Conservation (phyloP, 2,113 vertebrate genomes). For the Tonatia bakeri region DNA sequence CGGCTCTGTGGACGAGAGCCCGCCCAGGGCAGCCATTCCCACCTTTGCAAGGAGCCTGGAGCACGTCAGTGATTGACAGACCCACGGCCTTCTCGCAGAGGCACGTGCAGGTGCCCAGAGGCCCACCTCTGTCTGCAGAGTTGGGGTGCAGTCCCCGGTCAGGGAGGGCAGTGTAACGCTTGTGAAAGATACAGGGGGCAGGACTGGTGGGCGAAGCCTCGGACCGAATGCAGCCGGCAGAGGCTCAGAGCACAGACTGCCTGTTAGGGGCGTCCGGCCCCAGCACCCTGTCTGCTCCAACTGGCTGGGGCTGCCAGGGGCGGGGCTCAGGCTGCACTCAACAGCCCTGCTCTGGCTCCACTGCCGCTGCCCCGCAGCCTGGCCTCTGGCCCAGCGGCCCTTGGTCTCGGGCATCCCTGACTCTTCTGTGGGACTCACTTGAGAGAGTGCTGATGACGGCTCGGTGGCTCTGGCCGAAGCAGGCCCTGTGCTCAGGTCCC, state of each 20-base stretch:
- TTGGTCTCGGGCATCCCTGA: background rate
- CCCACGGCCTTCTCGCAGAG: fast-evolving
- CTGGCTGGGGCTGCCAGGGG: background rate
- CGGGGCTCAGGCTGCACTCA: background rate
- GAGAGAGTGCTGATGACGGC: background rate
- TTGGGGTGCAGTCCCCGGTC: fast-evolving
- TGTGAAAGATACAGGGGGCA: background rate
- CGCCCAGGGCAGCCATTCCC: background rate
- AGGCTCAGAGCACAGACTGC: background rate
- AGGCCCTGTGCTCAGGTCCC: background rate
- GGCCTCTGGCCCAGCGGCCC: background rate
- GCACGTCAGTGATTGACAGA: fast-evolving
- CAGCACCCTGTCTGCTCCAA: fast-evolving
- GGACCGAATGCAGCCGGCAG: background rate
- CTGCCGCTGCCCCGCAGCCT: background rate
- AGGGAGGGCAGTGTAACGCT: fast-evolving
- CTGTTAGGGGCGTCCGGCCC: background rate
- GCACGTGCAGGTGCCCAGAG: background rate
- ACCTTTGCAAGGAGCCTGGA: background rate
- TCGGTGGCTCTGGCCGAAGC: fast-evolving
- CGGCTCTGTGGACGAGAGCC: background rate
- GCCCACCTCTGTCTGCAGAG: background rate
- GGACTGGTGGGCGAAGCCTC: background rate
- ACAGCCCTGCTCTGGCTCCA: too few species aligned
- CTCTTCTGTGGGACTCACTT: background rate